A percentile compares a stretch with the other conserved stretches of the same genome.
These are phyloP conservation scores for Toxotes chatareus DNA, from an alignment of 2,113 vertebrate species.

Conservation along the genomic window DNA sequence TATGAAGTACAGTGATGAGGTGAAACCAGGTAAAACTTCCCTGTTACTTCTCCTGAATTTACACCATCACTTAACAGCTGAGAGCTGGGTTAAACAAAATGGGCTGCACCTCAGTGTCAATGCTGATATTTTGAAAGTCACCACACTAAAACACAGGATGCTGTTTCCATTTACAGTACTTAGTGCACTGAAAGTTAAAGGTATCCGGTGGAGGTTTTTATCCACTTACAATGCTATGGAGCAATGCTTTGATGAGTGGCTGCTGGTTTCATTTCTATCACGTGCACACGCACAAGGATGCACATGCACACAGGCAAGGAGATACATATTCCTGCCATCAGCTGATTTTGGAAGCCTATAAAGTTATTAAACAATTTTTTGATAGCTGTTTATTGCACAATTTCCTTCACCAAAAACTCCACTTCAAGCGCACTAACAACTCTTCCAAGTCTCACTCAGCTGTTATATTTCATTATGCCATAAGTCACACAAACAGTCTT, in stretches of 20 bases:
- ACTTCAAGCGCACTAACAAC: constrained; percentile 13
- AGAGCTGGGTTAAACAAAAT: not conserved
- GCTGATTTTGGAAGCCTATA: not conserved
- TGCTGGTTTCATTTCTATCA: not conserved
- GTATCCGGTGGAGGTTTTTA: not conserved
- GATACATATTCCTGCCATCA: no score
- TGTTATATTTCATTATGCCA: constrained; percentile 40
- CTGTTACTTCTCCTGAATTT: not conserved
- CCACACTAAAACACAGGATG: not conserved
- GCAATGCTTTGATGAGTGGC: not conserved
- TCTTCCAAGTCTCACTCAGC: constrained; percentile 39
- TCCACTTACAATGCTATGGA: not conserved
- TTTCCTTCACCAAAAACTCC: constrained; percentile 23
- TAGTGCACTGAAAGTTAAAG: not conserved
- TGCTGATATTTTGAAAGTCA: not conserved
- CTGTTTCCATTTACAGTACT: not conserved
- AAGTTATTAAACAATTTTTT: not conserved
- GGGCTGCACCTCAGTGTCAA: not conserved
- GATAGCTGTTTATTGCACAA: constrained; percentile 9
- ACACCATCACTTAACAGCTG: constrained; percentile 7
- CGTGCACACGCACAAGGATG: not conserved
- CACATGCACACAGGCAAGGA: no score
- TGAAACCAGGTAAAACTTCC: constrained; percentile 7
- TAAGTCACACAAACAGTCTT: constrained; percentile 48
- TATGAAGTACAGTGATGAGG: constrained; percentile 25